phyloP scores from a whole-genome alignment of 2,113 vertebrate species.

The Neolamprologus sp. region DNA sequence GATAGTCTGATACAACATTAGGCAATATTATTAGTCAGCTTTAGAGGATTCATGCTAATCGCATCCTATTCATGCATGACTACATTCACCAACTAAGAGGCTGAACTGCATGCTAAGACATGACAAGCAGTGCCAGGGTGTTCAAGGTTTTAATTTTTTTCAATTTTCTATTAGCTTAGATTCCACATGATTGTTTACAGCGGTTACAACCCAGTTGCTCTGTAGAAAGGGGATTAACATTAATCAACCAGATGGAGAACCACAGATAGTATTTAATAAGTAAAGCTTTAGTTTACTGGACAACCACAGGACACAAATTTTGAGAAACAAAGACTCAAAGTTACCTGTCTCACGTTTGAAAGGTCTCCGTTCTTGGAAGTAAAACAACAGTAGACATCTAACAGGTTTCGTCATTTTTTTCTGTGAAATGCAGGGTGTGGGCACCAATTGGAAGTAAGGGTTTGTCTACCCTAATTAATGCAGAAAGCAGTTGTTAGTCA shows the following conservation, averaged over 20 bases:
- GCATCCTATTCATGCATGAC: background rate
- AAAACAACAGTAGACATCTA: background rate
- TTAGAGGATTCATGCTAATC: background rate
- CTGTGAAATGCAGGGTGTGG: background rate
- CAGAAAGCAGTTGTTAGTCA: background rate
- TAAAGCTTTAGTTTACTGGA: background rate
- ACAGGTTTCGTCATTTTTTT: background rate
- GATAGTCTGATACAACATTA: background rate
- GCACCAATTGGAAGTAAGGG: background rate
- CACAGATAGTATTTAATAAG: background rate
- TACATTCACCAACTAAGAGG: background rate
- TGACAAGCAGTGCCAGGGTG: background rate
- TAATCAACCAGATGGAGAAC: background rate
- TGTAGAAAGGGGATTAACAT: background rate
- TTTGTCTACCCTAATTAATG: background rate
- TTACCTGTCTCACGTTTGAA: background rate
- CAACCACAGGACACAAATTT: background rate
- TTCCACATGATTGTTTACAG: background rate
- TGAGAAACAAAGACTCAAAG: background rate
- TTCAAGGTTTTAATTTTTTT: background rate
- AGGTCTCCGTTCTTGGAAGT: background rate
- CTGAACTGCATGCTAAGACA: background rate
- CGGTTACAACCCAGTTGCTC: background rate
- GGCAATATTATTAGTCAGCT: background rate
- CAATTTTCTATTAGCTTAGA: background rate